phyloP scores from a whole-genome alignment of 2,113 vertebrate genomes.

The Podarcis raffonei region DNA sequence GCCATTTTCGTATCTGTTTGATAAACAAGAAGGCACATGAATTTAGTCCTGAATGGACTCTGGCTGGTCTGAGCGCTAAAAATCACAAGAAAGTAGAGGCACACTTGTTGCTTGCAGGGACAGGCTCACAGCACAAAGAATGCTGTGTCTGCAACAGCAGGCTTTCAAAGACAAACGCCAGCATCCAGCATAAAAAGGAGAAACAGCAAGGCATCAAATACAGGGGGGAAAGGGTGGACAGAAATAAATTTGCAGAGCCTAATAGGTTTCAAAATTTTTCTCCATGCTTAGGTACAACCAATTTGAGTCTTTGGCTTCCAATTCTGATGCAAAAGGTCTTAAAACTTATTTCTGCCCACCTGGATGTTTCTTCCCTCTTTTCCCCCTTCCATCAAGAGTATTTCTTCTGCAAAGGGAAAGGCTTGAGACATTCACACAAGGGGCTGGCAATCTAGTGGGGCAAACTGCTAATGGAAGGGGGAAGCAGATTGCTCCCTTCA shows the following conservation, averaged over 20 bases:
- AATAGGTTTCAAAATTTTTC: neutral
- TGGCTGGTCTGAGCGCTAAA: neutral
- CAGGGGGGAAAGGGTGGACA: neutral
- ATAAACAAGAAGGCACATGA: slow-evolving; percentile 64
- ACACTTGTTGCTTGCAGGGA: fast-evolving
- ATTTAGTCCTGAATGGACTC: slow-evolving; percentile 38
- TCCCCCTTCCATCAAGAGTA: neutral
- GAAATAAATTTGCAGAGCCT: no score
- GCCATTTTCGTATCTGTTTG: slow-evolving; percentile 80
- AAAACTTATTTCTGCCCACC: neutral
- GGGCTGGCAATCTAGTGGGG: neutral
- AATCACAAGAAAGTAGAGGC: neutral
- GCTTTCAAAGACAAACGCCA: neutral
- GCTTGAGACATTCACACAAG: neutral
- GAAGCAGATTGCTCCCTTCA: neutral
- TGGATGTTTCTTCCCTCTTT: neutral
- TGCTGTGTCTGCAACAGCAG: neutral
- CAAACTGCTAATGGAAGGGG: neutral
- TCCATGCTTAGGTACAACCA: neutral
- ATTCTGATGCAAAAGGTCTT: neutral
- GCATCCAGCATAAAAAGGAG: neutral
- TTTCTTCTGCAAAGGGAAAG: neutral
- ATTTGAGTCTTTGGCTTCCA: neutral
- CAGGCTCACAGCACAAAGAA: fast-evolving
- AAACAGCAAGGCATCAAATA: neutral